A percentile compares a stretch with the other conserved stretches of the same genome.
Conservation (phyloP, 2,888 invertebrate species). For the Oscheius sp. region DNA sequence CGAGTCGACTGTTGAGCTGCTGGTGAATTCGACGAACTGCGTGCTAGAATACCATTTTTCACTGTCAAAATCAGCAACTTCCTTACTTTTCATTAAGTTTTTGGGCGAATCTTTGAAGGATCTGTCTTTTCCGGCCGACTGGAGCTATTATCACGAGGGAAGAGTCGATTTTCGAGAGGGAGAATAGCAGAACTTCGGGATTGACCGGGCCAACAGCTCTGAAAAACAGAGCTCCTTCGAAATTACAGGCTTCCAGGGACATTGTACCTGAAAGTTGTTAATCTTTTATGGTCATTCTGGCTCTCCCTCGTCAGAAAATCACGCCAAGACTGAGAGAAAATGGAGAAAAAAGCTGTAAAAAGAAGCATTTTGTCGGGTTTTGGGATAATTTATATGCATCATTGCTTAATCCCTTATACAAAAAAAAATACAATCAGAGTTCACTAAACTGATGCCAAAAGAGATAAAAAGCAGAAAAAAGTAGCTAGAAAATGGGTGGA, state of each 20-base stretch:
- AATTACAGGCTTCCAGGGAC: conserved; percentile 18
- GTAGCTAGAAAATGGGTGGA: too few relatives aligned
- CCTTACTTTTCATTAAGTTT: conserved; percentile 18
- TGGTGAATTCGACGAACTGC: neutral
- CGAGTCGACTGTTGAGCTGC: neutral
- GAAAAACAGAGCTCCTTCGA: conserved; percentile 21
- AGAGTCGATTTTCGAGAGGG: conserved; percentile 17
- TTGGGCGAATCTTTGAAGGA: conserved; percentile 1
- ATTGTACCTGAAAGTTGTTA: neutral
- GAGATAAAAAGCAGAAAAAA: too few relatives aligned
- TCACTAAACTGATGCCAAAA: too few relatives aligned
- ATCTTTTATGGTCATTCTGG: neutral
- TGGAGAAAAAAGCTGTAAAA: neutral
- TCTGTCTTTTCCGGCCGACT: conserved; percentile 8
- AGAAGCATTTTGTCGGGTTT: neutral
- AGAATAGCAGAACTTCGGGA: conserved; percentile 1
- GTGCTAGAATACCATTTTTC: neutral
- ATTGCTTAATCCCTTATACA: neutral
- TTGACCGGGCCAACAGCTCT: neutral
- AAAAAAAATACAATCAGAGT: too few relatives aligned
- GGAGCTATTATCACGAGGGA: conserved; percentile 1
- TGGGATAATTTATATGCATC: neutral
- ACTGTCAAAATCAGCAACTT: neutral
- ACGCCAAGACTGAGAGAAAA: neutral
- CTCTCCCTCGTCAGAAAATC: neutral